Conservation (phyloP, 2,113 vertebrate species). For the Oncorhynchus kisutch region DNA sequence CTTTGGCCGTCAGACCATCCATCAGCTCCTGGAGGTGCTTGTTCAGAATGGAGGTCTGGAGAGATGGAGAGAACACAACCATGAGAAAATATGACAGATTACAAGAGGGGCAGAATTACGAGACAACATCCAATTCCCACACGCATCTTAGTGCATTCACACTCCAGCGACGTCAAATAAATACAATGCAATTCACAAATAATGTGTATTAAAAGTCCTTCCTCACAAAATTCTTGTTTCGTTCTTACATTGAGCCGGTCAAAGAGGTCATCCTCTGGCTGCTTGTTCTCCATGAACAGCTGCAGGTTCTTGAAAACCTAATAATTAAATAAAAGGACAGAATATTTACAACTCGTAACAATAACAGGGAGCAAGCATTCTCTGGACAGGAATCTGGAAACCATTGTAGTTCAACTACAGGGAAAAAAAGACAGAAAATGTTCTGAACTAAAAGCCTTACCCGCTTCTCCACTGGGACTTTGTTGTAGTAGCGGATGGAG, state of each 20-base stretch:
- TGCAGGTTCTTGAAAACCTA: constrained; percentile 98
- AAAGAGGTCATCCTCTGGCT: constrained; percentile 97
- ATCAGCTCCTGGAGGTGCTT: constrained; percentile 98
- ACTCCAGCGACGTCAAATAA: background rate
- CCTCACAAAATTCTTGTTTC: background rate
- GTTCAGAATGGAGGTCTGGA: constrained; percentile 93
- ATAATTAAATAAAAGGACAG: background rate
- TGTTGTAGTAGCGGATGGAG: constrained; percentile 99
- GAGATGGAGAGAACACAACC: background rate
- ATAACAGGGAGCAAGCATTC: background rate
- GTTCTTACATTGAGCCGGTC: constrained; percentile 93
- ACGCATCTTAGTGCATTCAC: background rate
- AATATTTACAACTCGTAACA: background rate
- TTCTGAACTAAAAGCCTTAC: constrained; percentile 68
- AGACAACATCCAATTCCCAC: background rate
- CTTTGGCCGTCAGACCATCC: constrained; percentile 97
- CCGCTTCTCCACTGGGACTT: constrained; percentile 96
- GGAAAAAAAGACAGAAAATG: background rate
- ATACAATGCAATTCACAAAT: background rate
- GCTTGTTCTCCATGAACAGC: constrained; percentile 98
- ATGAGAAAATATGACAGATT: background rate
- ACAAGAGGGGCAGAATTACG: background rate
- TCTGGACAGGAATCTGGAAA: background rate
- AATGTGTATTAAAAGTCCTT: background rate
- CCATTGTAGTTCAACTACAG: background rate